Evolutionary conservation across 23 tunicate species (phyloP).

Genomic region (Aplidium turbinatum): DNA sequence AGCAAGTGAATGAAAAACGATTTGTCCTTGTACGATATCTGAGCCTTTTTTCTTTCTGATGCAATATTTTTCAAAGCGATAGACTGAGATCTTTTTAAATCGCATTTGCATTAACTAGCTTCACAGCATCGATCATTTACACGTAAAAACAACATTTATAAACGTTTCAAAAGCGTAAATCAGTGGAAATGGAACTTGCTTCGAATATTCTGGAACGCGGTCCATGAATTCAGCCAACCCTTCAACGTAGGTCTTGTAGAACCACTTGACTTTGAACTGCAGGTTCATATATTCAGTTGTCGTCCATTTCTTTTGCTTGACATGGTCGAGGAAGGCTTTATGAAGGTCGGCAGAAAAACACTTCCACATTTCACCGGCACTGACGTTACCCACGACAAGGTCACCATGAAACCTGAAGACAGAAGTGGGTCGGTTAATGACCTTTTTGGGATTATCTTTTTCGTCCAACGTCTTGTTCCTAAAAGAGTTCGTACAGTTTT

Average conservation of each 20-base stretch:
- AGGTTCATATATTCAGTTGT: conserved; percentile 86
- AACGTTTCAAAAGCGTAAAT: neutral
- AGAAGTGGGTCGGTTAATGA: too few species aligned
- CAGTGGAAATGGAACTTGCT: too few species aligned
- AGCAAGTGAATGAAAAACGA: neutral
- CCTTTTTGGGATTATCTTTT: too few species aligned
- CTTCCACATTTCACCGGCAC: conserved; percentile 83
- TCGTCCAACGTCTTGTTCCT: too few species aligned
- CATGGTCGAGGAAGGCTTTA: conserved; percentile 64
- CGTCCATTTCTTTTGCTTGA: conserved; percentile 42
- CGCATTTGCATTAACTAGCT: too few species aligned
- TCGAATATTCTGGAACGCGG: conserved; percentile 64
- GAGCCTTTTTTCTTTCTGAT: too few species aligned
- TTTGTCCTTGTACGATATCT: too few species aligned
- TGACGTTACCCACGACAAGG: conserved; percentile 60
- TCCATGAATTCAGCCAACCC: conserved; percentile 23
- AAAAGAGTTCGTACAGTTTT: too few species aligned
- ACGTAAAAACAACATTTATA: neutral
- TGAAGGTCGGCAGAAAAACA: conserved; percentile 79
- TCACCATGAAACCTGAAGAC: conserved; percentile 73
- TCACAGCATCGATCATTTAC: too few species aligned
- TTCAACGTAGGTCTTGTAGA: conserved; percentile 78
- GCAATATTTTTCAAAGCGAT: too few species aligned
- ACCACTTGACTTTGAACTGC: conserved; percentile 96
- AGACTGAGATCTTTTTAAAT: too few species aligned